Percentiles rank a stretch among this genome's conserved stretches.
Evolutionary conservation across 2,797 vertebrate genomes (phyloP).

Genomic region (Pseudochromis fuscus): DNA sequence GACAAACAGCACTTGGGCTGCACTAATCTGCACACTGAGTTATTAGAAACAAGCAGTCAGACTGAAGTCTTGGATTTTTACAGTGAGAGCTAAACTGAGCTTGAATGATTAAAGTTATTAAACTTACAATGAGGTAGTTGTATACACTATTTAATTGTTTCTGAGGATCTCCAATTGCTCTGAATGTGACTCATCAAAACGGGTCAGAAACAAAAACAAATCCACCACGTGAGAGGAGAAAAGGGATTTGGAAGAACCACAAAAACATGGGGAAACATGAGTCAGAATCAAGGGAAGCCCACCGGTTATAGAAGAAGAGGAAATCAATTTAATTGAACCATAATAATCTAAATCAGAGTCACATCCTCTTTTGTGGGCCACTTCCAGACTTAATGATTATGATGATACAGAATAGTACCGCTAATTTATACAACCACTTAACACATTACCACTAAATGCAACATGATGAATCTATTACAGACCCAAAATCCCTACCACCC

Average conservation of each 20-base stretch:
- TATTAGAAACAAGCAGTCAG: slow-evolving; percentile 28
- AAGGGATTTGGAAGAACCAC: neutral
- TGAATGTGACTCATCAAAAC: neutral
- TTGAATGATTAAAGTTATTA: neutral
- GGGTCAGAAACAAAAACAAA: neutral
- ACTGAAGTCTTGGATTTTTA: neutral
- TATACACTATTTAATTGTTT: neutral
- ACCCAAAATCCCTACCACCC: slow-evolving; percentile 8
- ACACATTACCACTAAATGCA: slow-evolving; percentile 22
- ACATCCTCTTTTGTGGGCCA: slow-evolving; percentile 29
- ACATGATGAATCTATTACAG: slow-evolving; percentile 34
- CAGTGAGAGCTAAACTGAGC: slow-evolving; percentile 13
- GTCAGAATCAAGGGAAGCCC: slow-evolving; percentile 24
- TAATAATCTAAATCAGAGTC: slow-evolving; percentile 9
- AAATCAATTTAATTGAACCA: slow-evolving; percentile 34
- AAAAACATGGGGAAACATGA: slow-evolving; percentile 15
- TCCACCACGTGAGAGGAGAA: neutral
- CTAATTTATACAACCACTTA: slow-evolving; percentile 25
- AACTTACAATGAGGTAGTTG: neutral
- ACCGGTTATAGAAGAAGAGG: slow-evolving; percentile 14
- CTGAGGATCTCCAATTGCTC: neutral
- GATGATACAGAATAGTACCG: slow-evolving; percentile 24
- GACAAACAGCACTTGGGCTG: slow-evolving; percentile 19
- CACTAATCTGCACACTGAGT: slow-evolving; percentile 17
- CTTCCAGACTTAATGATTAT: slow-evolving; percentile 20